Percentiles rank a stretch among this genome's conserved stretches.
Evolutionary conservation across 1,140 invertebrate genomes (phyloP).

Genomic region (Aphaenogaster floridana): DNA sequence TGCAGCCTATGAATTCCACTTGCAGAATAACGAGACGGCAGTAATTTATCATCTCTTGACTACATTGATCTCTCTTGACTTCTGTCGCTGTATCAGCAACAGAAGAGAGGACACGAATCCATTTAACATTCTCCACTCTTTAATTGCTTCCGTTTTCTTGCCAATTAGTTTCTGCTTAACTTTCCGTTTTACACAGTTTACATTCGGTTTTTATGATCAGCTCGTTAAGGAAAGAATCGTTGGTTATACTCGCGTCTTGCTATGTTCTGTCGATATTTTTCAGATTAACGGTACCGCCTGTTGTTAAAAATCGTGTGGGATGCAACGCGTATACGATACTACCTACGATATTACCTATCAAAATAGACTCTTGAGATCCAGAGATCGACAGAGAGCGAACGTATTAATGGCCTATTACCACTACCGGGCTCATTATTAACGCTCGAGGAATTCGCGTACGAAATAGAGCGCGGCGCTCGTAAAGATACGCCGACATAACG

Average conservation of each 20-base stretch:
- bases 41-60: constrained; percentile 50
- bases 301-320: not conserved
- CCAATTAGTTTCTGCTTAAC: constrained; percentile 17
- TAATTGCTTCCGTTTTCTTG: constrained; percentile 53
- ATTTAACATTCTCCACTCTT: constrained; percentile 34
- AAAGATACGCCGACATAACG: not conserved
- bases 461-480: constrained; percentile 12
- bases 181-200: constrained; percentile 18
- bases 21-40: constrained; percentile 43
- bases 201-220: not conserved
- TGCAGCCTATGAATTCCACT: constrained; percentile 10
- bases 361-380: not conserved
- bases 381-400: not conserved
- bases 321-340: not conserved
- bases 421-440: constrained; percentile 1
- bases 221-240: constrained; percentile 3
- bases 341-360: not conserved
- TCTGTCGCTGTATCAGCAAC: constrained; percentile 1
- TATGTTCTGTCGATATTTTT: not conserved
- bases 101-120: constrained; percentile 1
- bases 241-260: not conserved
- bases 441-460: not conserved
- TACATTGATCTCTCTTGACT: constrained; percentile 56
- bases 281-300: not conserved
- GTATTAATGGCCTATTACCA: not conserved